Percentiles rank a stretch among this genome's conserved stretches.
Evolutionary conservation across 2,797 vertebrate species (phyloP).

Genomic region (Poeciliopsis turneri): DNA sequence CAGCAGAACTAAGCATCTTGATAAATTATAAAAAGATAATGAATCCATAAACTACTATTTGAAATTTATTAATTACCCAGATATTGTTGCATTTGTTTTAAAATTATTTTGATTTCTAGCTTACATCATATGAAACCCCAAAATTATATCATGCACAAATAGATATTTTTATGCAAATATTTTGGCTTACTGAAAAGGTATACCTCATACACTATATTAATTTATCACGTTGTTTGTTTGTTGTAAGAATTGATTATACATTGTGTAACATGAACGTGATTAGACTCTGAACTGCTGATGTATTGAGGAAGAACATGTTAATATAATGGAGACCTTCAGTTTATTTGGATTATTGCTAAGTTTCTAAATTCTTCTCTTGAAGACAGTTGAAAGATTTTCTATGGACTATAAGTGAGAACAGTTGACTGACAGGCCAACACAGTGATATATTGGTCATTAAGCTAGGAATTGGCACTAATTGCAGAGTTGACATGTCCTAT

Average conservation of each 20-base stretch:
- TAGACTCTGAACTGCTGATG: background rate
- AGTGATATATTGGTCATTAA: background rate
- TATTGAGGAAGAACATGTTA: background rate
- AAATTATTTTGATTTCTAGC: background rate
- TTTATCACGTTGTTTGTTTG: background rate
- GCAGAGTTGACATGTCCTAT: background rate
- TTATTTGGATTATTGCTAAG: background rate
- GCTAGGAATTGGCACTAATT: background rate
- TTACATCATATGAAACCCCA: background rate
- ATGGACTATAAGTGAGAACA: background rate
- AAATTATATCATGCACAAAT: background rate
- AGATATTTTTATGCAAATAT: background rate
- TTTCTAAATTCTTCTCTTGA: background rate
- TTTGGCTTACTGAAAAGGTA: background rate
- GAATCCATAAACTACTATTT: background rate
- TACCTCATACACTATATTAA: background rate
- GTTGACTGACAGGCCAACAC: background rate
- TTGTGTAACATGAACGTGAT: background rate
- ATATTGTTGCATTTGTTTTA: background rate
- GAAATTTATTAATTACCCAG: background rate
- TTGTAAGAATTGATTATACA: background rate
- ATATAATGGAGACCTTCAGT: background rate
- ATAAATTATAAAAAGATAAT: background rate
- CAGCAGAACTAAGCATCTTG: background rate
- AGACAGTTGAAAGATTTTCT: background rate